phyloP scores from a whole-genome alignment of 2,797 vertebrate species.

The Protonibea diacanthus region DNA sequence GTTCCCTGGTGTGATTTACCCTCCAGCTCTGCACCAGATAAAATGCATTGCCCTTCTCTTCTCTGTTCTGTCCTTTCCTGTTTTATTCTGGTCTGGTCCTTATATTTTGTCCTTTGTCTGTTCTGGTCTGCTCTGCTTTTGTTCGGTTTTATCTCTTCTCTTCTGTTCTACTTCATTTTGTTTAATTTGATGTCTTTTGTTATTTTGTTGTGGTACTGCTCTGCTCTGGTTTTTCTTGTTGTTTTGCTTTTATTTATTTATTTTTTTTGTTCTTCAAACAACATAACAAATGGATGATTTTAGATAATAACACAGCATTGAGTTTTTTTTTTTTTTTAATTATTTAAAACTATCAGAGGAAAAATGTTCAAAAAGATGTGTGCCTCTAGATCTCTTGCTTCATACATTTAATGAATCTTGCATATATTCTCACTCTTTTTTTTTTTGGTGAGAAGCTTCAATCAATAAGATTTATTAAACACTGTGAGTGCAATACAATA shows the following conservation, averaged over 20 bases:
- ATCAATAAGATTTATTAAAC: no score
- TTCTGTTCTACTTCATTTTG: not conserved
- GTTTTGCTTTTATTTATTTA: not conserved
- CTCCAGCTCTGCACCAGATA: conserved; percentile 29
- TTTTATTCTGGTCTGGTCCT: conserved; percentile 21
- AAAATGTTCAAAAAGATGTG: not conserved
- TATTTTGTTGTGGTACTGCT: not conserved
- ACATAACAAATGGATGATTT: conserved; percentile 13
- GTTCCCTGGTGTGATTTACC: conserved; percentile 36
- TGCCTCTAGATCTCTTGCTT: not conserved
- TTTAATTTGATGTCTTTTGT: not conserved
- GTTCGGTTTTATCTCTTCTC: conserved; percentile 4
- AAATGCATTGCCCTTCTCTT: conserved; percentile 20
- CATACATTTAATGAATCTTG: not conserved
- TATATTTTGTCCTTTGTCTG: conserved; percentile 2
- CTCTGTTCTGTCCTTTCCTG: conserved; percentile 12
- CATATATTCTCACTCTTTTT: no score
- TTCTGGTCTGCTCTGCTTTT: conserved; percentile 3
- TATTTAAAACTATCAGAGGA: not conserved
- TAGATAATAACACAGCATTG: not conserved
- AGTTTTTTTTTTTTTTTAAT: not conserved
- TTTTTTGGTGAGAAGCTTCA: not conserved
- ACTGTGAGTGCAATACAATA: no score
- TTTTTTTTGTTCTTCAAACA: conserved; percentile 20
- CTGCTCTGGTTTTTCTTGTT: not conserved